A percentile compares a stretch with the other conserved stretches of the same genome.
Evolutionary conservation across 2,113 vertebrate species (phyloP).

Genomic region (Vulpes vulpes): DNA sequence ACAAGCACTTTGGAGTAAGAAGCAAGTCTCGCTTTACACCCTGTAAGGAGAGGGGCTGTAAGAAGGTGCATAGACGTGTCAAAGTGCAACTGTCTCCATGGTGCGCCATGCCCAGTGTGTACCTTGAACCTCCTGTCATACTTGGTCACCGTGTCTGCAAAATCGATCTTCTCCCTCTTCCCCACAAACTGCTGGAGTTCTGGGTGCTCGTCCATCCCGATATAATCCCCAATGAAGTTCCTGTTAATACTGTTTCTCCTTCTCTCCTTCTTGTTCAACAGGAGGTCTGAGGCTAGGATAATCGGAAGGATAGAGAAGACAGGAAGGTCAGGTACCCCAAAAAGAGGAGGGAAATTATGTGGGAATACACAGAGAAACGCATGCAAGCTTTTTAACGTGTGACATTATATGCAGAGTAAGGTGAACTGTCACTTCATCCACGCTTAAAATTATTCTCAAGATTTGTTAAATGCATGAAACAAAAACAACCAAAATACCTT

Average conservation of each 20-base stretch:
- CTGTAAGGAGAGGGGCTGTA: conserved; percentile 84
- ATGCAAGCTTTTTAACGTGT: background rate
- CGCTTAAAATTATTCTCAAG: background rate
- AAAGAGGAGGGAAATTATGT: background rate
- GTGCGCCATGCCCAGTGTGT: accelerated
- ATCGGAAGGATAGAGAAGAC: background rate
- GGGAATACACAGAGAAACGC: background rate
- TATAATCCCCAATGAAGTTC: conserved; percentile 98
- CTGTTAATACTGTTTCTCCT: conserved; percentile 97
- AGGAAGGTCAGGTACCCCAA: background rate
- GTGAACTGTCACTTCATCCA: background rate
- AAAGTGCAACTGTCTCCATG: background rate
- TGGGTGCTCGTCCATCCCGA: conserved; percentile 97
- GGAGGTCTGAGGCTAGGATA: conserved; percentile 93
- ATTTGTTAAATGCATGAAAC: background rate
- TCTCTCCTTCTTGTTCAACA: conserved; percentile 97
- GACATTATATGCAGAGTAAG: background rate
- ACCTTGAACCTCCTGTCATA: conserved; percentile 98
- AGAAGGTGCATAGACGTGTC: background rate
- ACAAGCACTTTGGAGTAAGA: conserved; percentile 95
- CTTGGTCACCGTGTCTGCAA: conserved; percentile 97
- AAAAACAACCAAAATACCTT: conserved; percentile 89
- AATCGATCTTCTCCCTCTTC: conserved; percentile 98
- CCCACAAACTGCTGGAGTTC: conserved; percentile 96
- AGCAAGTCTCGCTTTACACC: conserved; percentile 96